Base-by-base conservation (phyloP, 2,888 invertebrate genomes). In the Sarcophaga rosellei region DNA sequence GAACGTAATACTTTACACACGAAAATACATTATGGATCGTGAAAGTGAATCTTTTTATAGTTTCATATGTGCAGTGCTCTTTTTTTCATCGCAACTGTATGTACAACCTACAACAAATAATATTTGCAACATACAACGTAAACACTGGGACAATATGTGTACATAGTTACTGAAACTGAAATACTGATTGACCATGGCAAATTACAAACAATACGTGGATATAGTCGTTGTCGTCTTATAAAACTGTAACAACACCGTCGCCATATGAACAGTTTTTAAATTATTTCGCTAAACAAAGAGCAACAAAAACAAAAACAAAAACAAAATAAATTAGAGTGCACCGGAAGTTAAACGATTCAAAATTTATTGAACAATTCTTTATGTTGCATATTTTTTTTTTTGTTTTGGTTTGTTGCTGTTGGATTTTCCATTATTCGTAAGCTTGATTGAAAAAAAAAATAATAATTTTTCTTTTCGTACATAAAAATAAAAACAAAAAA, bases 311-410 rank as follows among this genome's bases (percentile, higher is more conserved):
- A 57, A 57, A 57, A 35, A 21, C 62, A 15, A 68, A 66, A 73
- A 53, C 25, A 25, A 59, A 63, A 70, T 25, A 72, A 63, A 61
- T 44, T 62, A 45, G 68, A 70, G 77, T 82, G 66, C 73, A 79
- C 69, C 79, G 84, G 84, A 84, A 84, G 79, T 75, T 59, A 70
- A 79, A 65, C 75, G 70, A 23, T 79, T 79, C 65, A 79, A 83
- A 84, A 80, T 84, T 84, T 79, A 84, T 84, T 84, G 70, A 75
- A 79, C 84, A 79, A 79, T 75, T 75, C 70, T 79, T 84, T 75
- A 70, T 84, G 74, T 20, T 66, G 5, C 35, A 25, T 4, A 65
- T 25, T 59, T 66, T 47, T 47, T 47, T 47, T 47, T 65, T 81
- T 84, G 74, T 35, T 63, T 23, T 63, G 25, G 70, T 23, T 57